Conservation (phyloP, 1,140 invertebrate genomes). For the Neotoxoptera formosana region DNA sequence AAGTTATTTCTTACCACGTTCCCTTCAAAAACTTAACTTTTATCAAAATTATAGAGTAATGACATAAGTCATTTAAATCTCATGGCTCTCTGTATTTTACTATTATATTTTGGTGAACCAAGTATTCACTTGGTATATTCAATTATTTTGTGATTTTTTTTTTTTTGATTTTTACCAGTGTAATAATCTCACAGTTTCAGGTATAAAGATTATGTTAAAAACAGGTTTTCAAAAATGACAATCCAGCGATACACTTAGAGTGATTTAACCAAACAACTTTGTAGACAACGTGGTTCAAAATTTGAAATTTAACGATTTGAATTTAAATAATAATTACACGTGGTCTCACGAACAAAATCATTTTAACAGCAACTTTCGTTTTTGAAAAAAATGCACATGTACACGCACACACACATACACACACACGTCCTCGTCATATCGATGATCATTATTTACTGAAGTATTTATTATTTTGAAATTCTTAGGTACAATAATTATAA, state of each 20-base stretch:
- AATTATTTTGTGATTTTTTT: not conserved
- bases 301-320: not conserved
- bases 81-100: not conserved
- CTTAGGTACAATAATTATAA: not conserved
- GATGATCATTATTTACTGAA: not conserved
- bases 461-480: not conserved
- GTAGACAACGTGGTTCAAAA: not conserved
- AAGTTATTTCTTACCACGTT: not conserved
- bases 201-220: conserved; percentile 25
- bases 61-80: not conserved
- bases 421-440: not conserved
- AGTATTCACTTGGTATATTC: too few species aligned
- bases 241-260: not conserved
- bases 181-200: conserved; percentile 3
- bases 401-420: not conserved
- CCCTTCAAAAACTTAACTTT: not conserved
- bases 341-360: not conserved
- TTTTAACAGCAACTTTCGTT: not conserved
- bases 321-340: not conserved
- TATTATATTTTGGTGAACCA: not conserved
- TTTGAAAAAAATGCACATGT: not conserved
- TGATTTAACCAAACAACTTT: not conserved
- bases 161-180: not conserved
- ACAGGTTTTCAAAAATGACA: conserved; percentile 40
- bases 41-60: not conserved